Conservation (phyloP, 2,888 invertebrate species). For the Schizotus pectinicornis region DNA sequence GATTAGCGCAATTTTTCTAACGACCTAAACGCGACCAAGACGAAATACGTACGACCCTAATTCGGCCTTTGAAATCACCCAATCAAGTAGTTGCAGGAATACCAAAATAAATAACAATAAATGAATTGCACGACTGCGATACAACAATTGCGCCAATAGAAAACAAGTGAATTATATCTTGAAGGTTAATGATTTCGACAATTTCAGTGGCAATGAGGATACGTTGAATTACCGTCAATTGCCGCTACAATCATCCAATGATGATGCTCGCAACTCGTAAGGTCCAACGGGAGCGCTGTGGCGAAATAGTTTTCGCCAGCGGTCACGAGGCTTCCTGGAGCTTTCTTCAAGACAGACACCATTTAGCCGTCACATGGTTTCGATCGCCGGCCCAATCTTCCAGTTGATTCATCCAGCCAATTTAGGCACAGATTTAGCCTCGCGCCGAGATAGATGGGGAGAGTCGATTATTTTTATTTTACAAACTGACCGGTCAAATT, state of each 20-base stretch:
- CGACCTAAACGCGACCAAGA: constrained; percentile 5
- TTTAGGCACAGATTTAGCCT: too few relatives aligned
- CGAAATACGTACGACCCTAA: constrained; percentile 1
- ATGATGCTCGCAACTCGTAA: constrained; percentile 22
- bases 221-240: constrained; percentile 47
- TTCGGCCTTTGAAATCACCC: constrained; percentile 5
- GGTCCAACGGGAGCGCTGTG: constrained; percentile 15
- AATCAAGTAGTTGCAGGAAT: constrained; percentile 12
- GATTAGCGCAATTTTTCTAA: too few relatives aligned
- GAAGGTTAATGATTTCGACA: constrained; percentile 46
- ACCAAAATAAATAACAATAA: constrained; percentile 21
- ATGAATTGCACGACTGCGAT: constrained; percentile 19
- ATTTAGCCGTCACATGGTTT: too few relatives aligned
- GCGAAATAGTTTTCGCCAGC: constrained; percentile 16
- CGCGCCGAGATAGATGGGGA: too few relatives aligned
- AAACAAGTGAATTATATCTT: constrained; percentile 38
- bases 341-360: background rate
- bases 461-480: too few relatives aligned
- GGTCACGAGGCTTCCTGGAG: background rate
- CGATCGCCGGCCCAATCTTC: too few relatives aligned
- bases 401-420: too few relatives aligned
- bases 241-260: constrained; percentile 47
- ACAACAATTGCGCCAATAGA: constrained; percentile 23
- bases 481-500: too few relatives aligned
- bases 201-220: constrained; percentile 48